A percentile compares a stretch with the other conserved stretches of the same genome.
phyloP scores from a whole-genome alignment of 2,113 vertebrate genomes.

The Terrapene triunguis region DNA sequence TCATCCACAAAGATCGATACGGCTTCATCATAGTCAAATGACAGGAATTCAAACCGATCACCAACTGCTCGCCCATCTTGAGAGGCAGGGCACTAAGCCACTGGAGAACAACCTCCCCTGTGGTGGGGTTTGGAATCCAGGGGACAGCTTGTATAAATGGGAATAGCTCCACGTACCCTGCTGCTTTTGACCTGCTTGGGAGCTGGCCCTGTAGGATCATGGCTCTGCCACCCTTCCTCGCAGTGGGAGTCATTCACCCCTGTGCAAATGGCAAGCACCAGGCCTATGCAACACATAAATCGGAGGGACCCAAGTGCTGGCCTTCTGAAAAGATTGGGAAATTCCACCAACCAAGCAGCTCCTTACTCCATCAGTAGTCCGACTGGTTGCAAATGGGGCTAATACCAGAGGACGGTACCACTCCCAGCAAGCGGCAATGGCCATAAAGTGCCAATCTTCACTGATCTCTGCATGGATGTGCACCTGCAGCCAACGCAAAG shows the following conservation, averaged over 20 bases:
- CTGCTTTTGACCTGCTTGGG: background rate
- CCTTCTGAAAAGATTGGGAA: background rate
- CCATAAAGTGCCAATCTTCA: background rate
- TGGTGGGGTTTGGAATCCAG: background rate
- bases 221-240: background rate
- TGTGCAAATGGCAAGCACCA: background rate
- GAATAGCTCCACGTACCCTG: background rate
- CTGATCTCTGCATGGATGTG: background rate
- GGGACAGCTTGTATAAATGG: background rate
- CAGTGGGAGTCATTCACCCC: background rate
- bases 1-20: conserved; percentile 52
- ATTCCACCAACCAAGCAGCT: background rate
- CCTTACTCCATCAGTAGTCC: background rate
- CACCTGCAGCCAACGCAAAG: background rate
- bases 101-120: background rate
- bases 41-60: background rate
- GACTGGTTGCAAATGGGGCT: background rate
- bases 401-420: background rate
- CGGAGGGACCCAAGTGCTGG: background rate
- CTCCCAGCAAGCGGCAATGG: background rate
- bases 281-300: background rate
- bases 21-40: background rate
- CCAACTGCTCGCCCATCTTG: background rate
- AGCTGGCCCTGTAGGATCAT: background rate
- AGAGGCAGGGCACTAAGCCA: background rate